A percentile compares a stretch with the other conserved stretches of the same genome.
Evolutionary conservation across 1,140 invertebrate genomes (phyloP).

Genomic region (Lasioglossum baleicum): DNA sequence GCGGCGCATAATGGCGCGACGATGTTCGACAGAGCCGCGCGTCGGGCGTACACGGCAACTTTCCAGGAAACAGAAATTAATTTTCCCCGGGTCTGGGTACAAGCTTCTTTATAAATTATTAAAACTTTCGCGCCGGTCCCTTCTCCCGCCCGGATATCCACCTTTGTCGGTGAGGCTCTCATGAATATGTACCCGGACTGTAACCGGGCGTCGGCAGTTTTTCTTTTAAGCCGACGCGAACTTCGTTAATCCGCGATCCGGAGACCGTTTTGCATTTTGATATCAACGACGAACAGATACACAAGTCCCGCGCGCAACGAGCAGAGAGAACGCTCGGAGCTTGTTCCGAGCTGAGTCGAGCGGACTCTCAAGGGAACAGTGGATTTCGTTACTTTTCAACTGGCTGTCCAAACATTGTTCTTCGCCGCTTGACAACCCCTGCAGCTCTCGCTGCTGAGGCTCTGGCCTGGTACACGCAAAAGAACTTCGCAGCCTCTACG

Average conservation of each 20-base stretch:
- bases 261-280: conserved; percentile 41
- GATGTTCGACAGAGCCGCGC: conserved; percentile 25
- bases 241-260: conserved; percentile 43
- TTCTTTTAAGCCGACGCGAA: conserved; percentile 25
- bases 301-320: not conserved
- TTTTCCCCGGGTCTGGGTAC: conserved; percentile 19
- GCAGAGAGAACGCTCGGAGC: not conserved
- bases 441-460: too few species aligned
- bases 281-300: conserved; percentile 14
- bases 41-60: conserved; percentile 5
- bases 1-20: not conserved
- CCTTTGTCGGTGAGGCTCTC: conserved; percentile 34
- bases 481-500: too few species aligned
- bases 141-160: conserved; percentile 1
- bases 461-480: too few species aligned
- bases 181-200: conserved; percentile 44
- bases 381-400: not conserved
- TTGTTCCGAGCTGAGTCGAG: too few species aligned
- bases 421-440: too few species aligned
- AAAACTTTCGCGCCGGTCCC: conserved; percentile 41
- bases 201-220: conserved; percentile 35
- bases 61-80: conserved; percentile 46
- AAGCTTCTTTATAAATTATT: conserved; percentile 53
- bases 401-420: not conserved
- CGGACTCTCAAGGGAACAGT: not conserved